These are phyloP conservation scores for Sebastes dallii DNA, from an alignment of 2,797 vertebrate species.

Conservation along the genomic window DNA sequence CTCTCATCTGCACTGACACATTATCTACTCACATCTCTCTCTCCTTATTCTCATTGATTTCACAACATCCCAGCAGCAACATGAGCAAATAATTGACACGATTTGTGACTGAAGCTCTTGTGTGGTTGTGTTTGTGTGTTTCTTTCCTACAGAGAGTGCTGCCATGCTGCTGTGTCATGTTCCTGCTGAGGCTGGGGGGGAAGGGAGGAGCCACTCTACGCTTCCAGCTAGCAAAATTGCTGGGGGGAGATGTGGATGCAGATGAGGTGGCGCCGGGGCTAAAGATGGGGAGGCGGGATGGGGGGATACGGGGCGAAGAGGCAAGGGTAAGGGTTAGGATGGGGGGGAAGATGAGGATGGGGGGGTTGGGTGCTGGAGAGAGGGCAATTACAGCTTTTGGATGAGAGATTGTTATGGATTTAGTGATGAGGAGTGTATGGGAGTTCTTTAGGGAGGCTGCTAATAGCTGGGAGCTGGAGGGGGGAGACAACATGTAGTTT, in stretches of 20 bases:
- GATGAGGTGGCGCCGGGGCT: constrained; percentile 12
- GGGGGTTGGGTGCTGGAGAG: neutral
- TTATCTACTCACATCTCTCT: neutral
- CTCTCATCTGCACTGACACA: neutral
- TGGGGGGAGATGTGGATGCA: constrained; percentile 37
- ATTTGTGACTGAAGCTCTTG: neutral
- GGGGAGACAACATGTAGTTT: constrained; percentile 34
- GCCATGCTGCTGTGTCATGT: constrained; percentile 81
- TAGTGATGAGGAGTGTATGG: neutral
- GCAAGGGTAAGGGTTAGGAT: constrained; percentile 6
- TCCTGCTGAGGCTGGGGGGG: constrained; percentile 61
- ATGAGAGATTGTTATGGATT: neutral
- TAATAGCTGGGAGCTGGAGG: constrained; percentile 9
- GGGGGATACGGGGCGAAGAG: neutral
- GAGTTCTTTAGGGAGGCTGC: constrained; percentile 14
- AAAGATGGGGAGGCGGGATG: constrained; percentile 14
- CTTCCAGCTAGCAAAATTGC: constrained; percentile 29
- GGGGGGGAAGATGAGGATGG: neutral
- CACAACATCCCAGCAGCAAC: neutral
- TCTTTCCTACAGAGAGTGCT: constrained; percentile 33
- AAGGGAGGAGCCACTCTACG: constrained; percentile 61
- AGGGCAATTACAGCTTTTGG: neutral
- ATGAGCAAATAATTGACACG: neutral
- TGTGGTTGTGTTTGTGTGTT: constrained; percentile 25
- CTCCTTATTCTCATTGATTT: neutral